Evolutionary conservation across 2,888 invertebrate species (phyloP).

Genomic region (Lycia hirtaria): DNA sequence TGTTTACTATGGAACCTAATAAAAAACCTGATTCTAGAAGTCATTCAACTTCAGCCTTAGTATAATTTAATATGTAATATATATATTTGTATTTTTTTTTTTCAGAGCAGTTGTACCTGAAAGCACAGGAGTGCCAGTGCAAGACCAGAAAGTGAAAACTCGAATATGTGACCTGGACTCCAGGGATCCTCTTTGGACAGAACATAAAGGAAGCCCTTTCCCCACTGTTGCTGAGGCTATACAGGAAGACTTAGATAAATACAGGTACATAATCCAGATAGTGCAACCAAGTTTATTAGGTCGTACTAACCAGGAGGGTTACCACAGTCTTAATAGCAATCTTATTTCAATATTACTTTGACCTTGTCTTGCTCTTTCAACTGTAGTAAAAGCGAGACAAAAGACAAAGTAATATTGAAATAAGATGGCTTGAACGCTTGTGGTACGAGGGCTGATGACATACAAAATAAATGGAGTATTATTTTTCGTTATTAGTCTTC

Average conservation of each 20-base stretch:
- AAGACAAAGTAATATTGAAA: too few relatives aligned
- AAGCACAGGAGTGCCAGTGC: slow-evolving; percentile 70
- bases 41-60: background rate
- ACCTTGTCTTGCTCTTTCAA: too few relatives aligned
- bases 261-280: too few relatives aligned
- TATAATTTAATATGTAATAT: background rate
- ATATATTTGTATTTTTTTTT: slow-evolving; percentile 4
- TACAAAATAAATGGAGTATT: too few relatives aligned
- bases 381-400: too few relatives aligned
- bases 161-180: slow-evolving; percentile 96
- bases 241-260: slow-evolving; percentile 98
- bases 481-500: too few relatives aligned
- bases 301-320: too few relatives aligned
- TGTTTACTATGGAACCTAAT: too few relatives aligned
- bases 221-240: slow-evolving; percentile 99
- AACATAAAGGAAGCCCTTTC: slow-evolving; percentile 97
- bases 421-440: too few relatives aligned
- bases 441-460: too few relatives aligned
- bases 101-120: slow-evolving; percentile 77
- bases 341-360: background rate
- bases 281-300: too few relatives aligned
- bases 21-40: background rate
- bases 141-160: slow-evolving; percentile 90
- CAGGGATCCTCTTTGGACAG: slow-evolving; percentile 96
- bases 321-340: too few relatives aligned